Base-by-base conservation (phyloP, 1,140 invertebrate genomes). In the Zaprionus lachaisei region DNA sequence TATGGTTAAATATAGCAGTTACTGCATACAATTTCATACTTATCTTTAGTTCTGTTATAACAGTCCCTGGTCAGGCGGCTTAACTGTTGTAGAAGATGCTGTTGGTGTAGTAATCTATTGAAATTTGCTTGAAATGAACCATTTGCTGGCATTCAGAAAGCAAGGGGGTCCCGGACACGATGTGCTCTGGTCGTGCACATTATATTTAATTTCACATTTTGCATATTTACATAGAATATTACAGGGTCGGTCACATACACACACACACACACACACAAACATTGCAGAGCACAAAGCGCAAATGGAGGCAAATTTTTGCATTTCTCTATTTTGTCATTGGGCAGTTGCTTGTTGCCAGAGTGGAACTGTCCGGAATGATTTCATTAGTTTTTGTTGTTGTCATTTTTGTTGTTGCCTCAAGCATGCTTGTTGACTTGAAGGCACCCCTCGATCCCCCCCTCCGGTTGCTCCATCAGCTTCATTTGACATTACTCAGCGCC, bases 131-230 rank as follows among this genome's bases (percentile, higher is more conserved):
- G 37, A 66, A 38, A 38, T 28, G 22, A 64, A 61, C 49, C 47
- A 20, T 17, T 49, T 49, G 44, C 44, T 34, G 55, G 22, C 49
- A 34, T 47, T 41, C 26, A 34, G 15, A 26, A 24, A 20, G 41
- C 24, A 11, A 22, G 28, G 44, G 22, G 41, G 14, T 20, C 22
- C 55, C 24, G 20, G 34, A 62, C 58, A 69, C 24, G 26, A 68
- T 70, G 60, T 47, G 67, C 57, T 74, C 56, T 47, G 62, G 58
- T 54, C 66, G 15, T 73, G 61, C 61, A 75, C 63, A 79, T 83
- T 73, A 69, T 41, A 77, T 83, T 83, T 84, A 77, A 83, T 84
- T 84, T 83, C 38, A 69, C 55, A 73, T 83, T 84, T 80, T 69
- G 37, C 66, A 71, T 71, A 83, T 79, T 83, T 79, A 63, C 68